A percentile compares a stretch with the other conserved stretches of the same genome.
phyloP scores from a whole-genome alignment of 2,113 vertebrate species.

The Rhabdomys dilectus region DNA sequence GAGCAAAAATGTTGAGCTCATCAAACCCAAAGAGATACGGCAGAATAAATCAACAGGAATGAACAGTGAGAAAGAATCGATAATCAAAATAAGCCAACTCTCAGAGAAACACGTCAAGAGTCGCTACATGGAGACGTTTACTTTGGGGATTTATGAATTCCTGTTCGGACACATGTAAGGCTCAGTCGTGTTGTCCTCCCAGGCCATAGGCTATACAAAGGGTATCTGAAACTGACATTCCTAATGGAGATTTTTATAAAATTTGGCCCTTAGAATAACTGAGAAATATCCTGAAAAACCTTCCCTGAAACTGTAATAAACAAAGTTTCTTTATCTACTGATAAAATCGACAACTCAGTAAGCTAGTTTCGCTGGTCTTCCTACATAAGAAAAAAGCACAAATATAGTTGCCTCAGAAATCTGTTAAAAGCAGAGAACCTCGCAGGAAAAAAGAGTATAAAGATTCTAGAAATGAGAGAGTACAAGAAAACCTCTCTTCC shows the following conservation, averaged over 20 bases:
- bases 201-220: constrained; percentile 76
- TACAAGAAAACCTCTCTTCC: constrained; percentile 80
- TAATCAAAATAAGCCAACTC: constrained; percentile 73
- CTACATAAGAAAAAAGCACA: constrained; percentile 82
- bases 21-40: constrained; percentile 69
- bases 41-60: constrained; percentile 62
- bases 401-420: constrained; percentile 80
- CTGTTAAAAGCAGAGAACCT: constrained; percentile 77
- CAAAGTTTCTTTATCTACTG: constrained; percentile 74
- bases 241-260: constrained; percentile 76
- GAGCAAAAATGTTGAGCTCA: constrained; percentile 76
- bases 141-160: constrained; percentile 71
- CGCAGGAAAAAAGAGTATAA: constrained; percentile 79
- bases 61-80: constrained; percentile 71
- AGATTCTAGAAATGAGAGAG: constrained; percentile 83
- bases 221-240: constrained; percentile 78
- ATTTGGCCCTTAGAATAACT: constrained; percentile 82
- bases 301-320: constrained; percentile 81
- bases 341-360: constrained; percentile 75
- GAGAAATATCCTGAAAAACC: constrained; percentile 82
- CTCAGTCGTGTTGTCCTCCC: constrained; percentile 62
- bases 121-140: constrained; percentile 60
- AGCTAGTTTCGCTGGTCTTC: constrained; percentile 77
- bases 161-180: constrained; percentile 71
- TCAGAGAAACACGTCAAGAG: constrained; percentile 53